Conservation (phyloP, 1,140 invertebrate species). For the Lepidurus apus region DNA sequence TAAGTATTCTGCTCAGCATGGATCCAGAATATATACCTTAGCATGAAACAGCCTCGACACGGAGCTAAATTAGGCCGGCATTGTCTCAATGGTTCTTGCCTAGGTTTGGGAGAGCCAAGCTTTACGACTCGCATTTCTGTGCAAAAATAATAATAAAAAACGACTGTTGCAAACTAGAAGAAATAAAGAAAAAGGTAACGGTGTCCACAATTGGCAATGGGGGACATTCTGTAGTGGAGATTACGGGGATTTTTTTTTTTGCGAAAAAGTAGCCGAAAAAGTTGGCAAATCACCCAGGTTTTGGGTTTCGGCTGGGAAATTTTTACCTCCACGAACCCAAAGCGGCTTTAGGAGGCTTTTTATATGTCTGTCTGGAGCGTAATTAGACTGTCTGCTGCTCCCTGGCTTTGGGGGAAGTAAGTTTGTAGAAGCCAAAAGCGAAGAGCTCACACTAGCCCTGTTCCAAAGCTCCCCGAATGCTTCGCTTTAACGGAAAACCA, state of each 20-base stretch:
- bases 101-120: not conserved
- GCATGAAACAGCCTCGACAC: slow-evolving; percentile 20
- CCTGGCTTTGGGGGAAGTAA: not conserved
- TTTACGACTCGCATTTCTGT: not conserved
- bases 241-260: no score
- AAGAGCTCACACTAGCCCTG: not conserved
- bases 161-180: not conserved
- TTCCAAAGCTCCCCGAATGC: not conserved
- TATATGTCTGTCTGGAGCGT: slow-evolving; percentile 5
- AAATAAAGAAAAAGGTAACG: no score
- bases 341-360: slow-evolving; percentile 7
- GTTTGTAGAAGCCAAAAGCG: not conserved
- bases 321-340: not conserved
- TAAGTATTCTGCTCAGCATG: slow-evolving; percentile 19
- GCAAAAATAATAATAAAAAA: not conserved
- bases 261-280: not conserved
- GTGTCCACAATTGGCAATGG: no score
- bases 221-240: no score
- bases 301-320: not conserved
- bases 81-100: not conserved
- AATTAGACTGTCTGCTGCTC: slow-evolving; percentile 18
- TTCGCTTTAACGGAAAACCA: not conserved
- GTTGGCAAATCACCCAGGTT: not conserved
- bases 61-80: slow-evolving; percentile 20
- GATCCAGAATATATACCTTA: slow-evolving; percentile 12